Conservation (phyloP, 1,140 invertebrate species). For the Drosophila chauvacae region DNA sequence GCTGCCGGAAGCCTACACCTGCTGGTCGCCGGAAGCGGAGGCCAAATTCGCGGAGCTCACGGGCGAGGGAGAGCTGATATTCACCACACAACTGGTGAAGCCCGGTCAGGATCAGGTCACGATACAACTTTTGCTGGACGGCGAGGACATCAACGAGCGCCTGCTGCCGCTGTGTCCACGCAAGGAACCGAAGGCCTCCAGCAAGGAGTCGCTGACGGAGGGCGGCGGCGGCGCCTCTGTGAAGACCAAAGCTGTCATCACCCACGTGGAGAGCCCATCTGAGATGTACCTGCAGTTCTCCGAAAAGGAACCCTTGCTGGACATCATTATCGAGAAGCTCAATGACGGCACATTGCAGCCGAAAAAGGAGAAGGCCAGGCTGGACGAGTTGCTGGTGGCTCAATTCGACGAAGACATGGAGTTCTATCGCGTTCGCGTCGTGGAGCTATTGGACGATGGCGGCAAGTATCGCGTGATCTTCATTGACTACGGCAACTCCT, state of each 20-base stretch:
- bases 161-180: conserved; percentile 85
- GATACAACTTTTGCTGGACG: conserved; percentile 87
- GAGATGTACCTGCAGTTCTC: conserved; percentile 71
- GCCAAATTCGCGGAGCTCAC: conserved; percentile 88
- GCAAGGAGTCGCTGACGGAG: conserved; percentile 4
- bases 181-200: conserved; percentile 48
- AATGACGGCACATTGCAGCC: conserved; percentile 35
- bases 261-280: conserved; percentile 61
- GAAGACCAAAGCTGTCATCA: conserved; percentile 50
- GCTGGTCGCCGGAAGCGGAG: conserved; percentile 88
- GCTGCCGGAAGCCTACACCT: conserved; percentile 86
- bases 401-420: conserved; percentile 58
- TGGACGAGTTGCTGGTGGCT: conserved; percentile 63
- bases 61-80: conserved; percentile 88
- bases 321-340: conserved; percentile 56
- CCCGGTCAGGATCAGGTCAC: conserved; percentile 87
- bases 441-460: conserved; percentile 49
- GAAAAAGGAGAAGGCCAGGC: conserved; percentile 16
- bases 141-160: conserved; percentile 87
- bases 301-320: conserved; percentile 46
- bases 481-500: conserved; percentile 90
- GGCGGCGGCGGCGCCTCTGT: background rate
- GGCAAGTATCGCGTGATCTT: conserved; percentile 86
- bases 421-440: conserved; percentile 67
- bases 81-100: conserved; percentile 87